phyloP scores from a whole-genome alignment of 2,888 invertebrate species.

The Agrilus cyanescens region DNA sequence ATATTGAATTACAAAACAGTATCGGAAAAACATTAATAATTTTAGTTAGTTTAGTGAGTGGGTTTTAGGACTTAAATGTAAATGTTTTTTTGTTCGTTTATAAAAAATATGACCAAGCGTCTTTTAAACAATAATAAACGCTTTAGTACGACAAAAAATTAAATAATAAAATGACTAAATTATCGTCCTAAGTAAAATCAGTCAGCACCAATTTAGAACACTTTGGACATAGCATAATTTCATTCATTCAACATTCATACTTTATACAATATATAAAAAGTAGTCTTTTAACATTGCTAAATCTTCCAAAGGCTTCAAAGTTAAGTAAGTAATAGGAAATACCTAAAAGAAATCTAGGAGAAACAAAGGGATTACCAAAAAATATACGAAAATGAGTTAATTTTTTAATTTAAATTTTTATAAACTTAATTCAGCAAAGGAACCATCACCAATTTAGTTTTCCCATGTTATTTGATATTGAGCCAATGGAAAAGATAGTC shows the following conservation, averaged over 20 bases:
- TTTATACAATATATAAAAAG: conserved; percentile 35
- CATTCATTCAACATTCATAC: conserved; percentile 32
- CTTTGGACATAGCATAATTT: conserved; percentile 16
- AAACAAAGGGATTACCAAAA: conserved; percentile 14
- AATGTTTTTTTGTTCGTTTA: conserved; percentile 4
- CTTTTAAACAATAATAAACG: too few species aligned
- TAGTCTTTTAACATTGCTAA: conserved; percentile 25
- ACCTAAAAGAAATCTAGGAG: conserved; percentile 18
- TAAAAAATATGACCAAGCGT: too few species aligned
- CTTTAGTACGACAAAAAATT: conserved; percentile 23
- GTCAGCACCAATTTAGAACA: conserved; percentile 31
- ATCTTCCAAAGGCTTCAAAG: conserved; percentile 34
- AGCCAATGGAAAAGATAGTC: conserved; percentile 37
- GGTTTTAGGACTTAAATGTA: conserved; percentile 15
- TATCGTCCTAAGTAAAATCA: conserved; percentile 27
- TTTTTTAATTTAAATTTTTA: conserved; percentile 5
- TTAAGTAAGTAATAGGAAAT: conserved; percentile 16
- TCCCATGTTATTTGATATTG: conserved; percentile 23
- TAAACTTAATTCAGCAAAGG: conserved; percentile 14
- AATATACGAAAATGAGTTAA: conserved; percentile 21
- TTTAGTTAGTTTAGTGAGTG: too few species aligned
- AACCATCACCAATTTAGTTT: conserved; percentile 30
- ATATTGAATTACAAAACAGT: conserved; percentile 7
- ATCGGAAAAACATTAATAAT: conserved; percentile 6
- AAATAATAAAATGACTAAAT: conserved; percentile 32